phyloP scores from a whole-genome alignment of 2,797 vertebrate species.

The Spheniscus humboldti region DNA sequence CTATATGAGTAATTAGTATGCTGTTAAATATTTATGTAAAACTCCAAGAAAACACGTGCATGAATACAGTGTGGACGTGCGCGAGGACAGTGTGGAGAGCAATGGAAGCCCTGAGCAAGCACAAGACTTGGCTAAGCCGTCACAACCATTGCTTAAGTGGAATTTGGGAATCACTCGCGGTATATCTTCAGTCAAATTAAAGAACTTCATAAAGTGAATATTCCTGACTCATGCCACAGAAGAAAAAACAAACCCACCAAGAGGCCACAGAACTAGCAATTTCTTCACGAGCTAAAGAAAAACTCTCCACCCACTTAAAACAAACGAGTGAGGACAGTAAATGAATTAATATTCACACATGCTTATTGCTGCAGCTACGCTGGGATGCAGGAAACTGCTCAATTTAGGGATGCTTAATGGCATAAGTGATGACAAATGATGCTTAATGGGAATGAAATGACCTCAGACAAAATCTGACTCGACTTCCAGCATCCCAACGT shows the following conservation, averaged over 20 bases:
- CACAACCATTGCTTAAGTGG: background rate
- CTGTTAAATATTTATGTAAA: conserved; percentile 49
- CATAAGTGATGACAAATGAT: background rate
- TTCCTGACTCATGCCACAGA: conserved; percentile 44
- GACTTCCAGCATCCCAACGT: background rate
- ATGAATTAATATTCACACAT: background rate
- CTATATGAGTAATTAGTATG: conserved; percentile 42
- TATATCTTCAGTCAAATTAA: conserved; percentile 40
- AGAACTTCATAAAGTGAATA: conserved; percentile 32
- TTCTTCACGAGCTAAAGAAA: background rate
- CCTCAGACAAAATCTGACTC: background rate
- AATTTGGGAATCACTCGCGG: conserved; percentile 33
- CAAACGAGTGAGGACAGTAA: background rate
- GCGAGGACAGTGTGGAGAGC: background rate
- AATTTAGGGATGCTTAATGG: background rate
- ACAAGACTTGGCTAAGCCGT: background rate
- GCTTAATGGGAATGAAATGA: background rate
- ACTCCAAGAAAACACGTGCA: background rate
- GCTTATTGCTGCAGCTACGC: background rate
- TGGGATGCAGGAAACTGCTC: background rate
- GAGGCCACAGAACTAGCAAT: background rate
- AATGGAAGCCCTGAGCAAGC: conserved; percentile 16
- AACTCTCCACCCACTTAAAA: background rate
- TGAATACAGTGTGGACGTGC: background rate
- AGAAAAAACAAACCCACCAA: background rate